Evolutionary conservation across 2,888 invertebrate species (phyloP).

Genomic region (Tenthredo distinguenda): DNA sequence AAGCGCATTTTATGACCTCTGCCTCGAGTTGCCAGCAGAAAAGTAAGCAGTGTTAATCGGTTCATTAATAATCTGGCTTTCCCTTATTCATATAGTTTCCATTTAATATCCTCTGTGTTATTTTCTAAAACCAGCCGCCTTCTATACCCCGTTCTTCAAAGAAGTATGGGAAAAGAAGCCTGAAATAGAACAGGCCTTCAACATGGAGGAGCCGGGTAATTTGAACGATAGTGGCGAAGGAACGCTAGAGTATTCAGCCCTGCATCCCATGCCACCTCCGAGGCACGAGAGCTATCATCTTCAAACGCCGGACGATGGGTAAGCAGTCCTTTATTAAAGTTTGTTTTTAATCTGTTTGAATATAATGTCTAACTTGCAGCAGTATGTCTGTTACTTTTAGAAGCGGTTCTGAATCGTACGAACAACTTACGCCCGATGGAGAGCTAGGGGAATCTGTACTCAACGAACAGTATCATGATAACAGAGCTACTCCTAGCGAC

Average conservation of each 20-base stretch:
- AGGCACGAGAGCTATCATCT: conserved; percentile 89
- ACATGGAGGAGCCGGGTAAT: conserved; percentile 87
- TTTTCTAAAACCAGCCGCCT: conserved; percentile 84
- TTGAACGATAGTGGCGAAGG: conserved; percentile 85
- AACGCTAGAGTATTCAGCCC: conserved; percentile 81
- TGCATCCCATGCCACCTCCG: conserved; percentile 87
- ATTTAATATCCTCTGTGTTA: conserved; percentile 49
- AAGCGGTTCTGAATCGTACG: conserved; percentile 81
- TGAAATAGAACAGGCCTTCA: conserved; percentile 95
- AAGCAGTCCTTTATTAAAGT: conserved; percentile 61
- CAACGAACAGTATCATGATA: conserved; percentile 75
- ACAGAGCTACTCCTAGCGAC: conserved; percentile 81
- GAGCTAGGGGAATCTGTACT: conserved; percentile 74
- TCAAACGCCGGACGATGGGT: conserved; percentile 80
- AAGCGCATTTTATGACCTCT: conserved; percentile 95
- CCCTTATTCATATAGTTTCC: conserved; percentile 37
- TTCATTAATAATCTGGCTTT: neutral
- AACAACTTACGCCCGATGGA: conserved; percentile 80
- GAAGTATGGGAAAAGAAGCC: conserved; percentile 98
- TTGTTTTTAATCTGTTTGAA: neutral
- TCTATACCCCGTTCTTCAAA: conserved; percentile 97
- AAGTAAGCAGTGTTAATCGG: conserved; percentile 80
- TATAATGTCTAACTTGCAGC: conserved; percentile 71
- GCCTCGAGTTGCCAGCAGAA: conserved; percentile 91
- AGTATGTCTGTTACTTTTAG: conserved; percentile 79